Base-by-base conservation (phyloP, 2,113 vertebrate species). In the crab-eating macaque (Macaca fascicularis) region DNA sequence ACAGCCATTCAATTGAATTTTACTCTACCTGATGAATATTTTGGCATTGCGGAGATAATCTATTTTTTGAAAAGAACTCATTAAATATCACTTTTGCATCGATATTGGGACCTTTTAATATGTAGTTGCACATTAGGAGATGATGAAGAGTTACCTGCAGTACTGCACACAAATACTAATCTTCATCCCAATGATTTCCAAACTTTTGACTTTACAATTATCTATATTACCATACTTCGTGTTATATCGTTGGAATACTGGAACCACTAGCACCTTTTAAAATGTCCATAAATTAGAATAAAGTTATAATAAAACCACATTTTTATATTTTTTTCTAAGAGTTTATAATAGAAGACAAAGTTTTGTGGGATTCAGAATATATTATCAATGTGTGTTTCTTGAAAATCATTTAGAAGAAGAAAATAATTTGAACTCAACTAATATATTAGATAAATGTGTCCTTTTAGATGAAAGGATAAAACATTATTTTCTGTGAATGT, bases 401-500 rank as follows among this genome's bases (percentile, higher is more conserved):
- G 79, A 88, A 89, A 72, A n/a, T 52, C 23, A 72, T 48, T 2
- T 61, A 52, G 43, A 91, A 67, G 19, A 14, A 89, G 12, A 45
- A 78, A 87, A 90, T 19, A 0, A 76, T 57, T 78, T 72, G 25
- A 74, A 59, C 4, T 6, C 59, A 82, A 72, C 32, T 70, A 87
- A 55, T 90, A 86, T 38, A 35, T 90, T 22, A 69, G 20, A 82
- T 40, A 9, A 3, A 87, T 55, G 32, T 79, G 2, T 79, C 17
- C 25, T 93, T 57, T 69, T 43, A 43, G 8, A 69, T 82, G 19
- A 43, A 93, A 97, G 30, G 97, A 91, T 61, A 80, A 97, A 97
- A 20, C 14, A 64, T 61, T 43, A 75, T 82, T 85, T 96, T 89
- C 50, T 95, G 45, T 94, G 0, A 55, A 79, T 25, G 0, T 10